A percentile compares a stretch with the other conserved stretches of the same genome.
These are phyloP conservation scores for Anguilla megastoma DNA, from an alignment of 2,797 vertebrate genomes.

Conservation along the genomic window DNA sequence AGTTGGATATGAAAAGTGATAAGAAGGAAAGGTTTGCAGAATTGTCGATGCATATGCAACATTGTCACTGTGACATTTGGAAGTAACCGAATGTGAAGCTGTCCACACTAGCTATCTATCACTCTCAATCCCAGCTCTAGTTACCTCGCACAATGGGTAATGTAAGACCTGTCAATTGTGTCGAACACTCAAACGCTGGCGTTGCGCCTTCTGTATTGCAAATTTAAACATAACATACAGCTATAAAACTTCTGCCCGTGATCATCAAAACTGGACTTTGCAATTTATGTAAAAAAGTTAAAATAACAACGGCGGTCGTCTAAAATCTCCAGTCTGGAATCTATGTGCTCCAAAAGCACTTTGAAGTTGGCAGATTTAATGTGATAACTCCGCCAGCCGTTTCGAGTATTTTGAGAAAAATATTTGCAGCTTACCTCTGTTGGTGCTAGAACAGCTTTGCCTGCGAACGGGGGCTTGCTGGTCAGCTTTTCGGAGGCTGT, in stretches of 20 bases:
- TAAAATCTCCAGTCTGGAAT: slow-evolving; percentile 3
- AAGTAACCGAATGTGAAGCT: slow-evolving; percentile 4
- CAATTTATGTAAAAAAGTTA: background rate
- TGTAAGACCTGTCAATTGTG: slow-evolving; percentile 61
- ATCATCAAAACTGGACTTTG: background rate
- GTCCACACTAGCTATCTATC: background rate
- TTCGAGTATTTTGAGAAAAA: slow-evolving; percentile 35
- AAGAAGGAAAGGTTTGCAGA: background rate
- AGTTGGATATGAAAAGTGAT: background rate
- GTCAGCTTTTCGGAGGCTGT: slow-evolving; percentile 90
- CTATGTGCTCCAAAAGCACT: slow-evolving; percentile 55
- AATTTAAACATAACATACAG: slow-evolving; percentile 17
- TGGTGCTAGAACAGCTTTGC: slow-evolving; percentile 88
- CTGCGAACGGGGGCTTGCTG: slow-evolving; percentile 85
- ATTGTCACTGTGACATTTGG: slow-evolving; percentile 13
- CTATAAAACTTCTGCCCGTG: slow-evolving; percentile 32
- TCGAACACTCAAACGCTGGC: slow-evolving; percentile 35
- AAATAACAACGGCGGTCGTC: slow-evolving; percentile 4
- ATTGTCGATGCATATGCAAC: slow-evolving; percentile 1
- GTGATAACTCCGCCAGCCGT: slow-evolving; percentile 39
- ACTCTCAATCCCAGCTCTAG: slow-evolving; percentile 18
- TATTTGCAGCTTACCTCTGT: slow-evolving; percentile 78
- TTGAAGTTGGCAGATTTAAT: slow-evolving; percentile 68
- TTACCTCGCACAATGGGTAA: slow-evolving; percentile 46
- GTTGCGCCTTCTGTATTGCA: slow-evolving; percentile 10